Percentiles rank a stretch among this genome's conserved stretches.
Conservation (phyloP, 2,797 vertebrate species). For the Chaenodraco wilsoni region DNA sequence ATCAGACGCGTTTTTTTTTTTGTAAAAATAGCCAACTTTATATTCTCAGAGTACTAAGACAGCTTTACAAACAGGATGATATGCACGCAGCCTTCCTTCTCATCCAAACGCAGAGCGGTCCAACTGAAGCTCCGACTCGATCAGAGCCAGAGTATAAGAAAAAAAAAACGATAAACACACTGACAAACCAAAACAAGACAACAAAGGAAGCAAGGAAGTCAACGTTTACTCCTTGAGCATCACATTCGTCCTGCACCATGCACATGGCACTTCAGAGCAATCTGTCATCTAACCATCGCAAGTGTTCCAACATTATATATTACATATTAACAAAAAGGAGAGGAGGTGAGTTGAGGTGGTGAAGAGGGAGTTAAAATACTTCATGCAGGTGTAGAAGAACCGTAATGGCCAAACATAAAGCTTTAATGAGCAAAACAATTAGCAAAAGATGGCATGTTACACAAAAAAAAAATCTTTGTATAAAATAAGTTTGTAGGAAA, state of each 20-base stretch:
- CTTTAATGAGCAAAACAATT: conserved; percentile 85
- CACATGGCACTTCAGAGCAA: conserved; percentile 79
- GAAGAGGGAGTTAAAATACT: conserved; percentile 66
- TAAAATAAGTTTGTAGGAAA: conserved; percentile 84
- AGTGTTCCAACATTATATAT: conserved; percentile 75
- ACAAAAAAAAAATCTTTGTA: conserved; percentile 85
- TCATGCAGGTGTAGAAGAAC: conserved; percentile 90
- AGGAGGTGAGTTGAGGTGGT: conserved; percentile 44
- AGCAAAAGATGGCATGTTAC: conserved; percentile 83
- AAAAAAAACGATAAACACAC: conserved; percentile 35
- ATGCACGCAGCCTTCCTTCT: conserved; percentile 89
- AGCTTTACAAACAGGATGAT: conserved; percentile 98
- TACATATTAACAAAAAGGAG: conserved; percentile 85
- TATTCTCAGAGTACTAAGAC: conserved; percentile 95
- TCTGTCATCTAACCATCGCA: conserved; percentile 38
- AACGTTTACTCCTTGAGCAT: conserved; percentile 76
- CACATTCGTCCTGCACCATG: conserved; percentile 83
- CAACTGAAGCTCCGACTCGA: conserved; percentile 47
- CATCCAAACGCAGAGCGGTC: conserved; percentile 85
- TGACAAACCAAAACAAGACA: conserved; percentile 53
- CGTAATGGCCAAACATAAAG: conserved; percentile 87
- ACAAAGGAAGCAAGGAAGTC: conserved; percentile 59
- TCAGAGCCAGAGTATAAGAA: conserved; percentile 32
- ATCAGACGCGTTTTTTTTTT: conserved; percentile 76
- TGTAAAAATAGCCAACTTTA: conserved; percentile 99